Evolutionary conservation across 2,113 vertebrate species (phyloP).

Genomic region (Carettochelys insculpta): DNA sequence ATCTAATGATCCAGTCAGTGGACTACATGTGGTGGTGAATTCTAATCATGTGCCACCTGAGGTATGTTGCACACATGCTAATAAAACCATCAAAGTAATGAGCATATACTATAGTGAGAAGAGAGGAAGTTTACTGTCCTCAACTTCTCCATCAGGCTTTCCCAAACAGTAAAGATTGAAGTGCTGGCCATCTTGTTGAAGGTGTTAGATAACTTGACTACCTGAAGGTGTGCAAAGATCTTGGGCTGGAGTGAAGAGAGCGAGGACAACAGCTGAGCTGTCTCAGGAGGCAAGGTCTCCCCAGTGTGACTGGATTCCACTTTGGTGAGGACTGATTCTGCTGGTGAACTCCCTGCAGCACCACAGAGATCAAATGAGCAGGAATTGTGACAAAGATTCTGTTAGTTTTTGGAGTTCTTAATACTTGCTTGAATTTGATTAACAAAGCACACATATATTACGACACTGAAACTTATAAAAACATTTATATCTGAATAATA

Average conservation of each 20-base stretch:
- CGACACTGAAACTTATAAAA: neutral
- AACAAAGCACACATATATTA: neutral
- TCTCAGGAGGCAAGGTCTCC: slow-evolving; percentile 71
- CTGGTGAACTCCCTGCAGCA: slow-evolving; percentile 65
- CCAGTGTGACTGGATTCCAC: slow-evolving; percentile 55
- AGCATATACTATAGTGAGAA: neutral
- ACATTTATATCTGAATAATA: neutral
- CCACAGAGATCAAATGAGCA: slow-evolving; percentile 29
- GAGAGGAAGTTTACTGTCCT: neutral
- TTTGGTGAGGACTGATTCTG: slow-evolving; percentile 65
- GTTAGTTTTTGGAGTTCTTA: neutral
- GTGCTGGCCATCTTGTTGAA: neutral
- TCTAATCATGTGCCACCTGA: too few species aligned
- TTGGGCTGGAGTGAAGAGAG: slow-evolving; percentile 83
- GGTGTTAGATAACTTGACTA: slow-evolving; percentile 12
- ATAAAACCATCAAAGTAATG: neutral
- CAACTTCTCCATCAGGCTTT: neutral
- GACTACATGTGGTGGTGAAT: too few species aligned
- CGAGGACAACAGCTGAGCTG: slow-evolving; percentile 79
- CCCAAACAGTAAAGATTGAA: accelerated
- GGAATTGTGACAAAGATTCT: slow-evolving; percentile 22
- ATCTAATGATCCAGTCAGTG: too few species aligned
- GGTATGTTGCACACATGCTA: too few species aligned
- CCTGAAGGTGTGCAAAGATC: slow-evolving; percentile 85
- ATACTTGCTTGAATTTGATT: neutral